phyloP scores from a whole-genome alignment of 2,113 vertebrate species.

The Saccopteryx bilineata region DNA sequence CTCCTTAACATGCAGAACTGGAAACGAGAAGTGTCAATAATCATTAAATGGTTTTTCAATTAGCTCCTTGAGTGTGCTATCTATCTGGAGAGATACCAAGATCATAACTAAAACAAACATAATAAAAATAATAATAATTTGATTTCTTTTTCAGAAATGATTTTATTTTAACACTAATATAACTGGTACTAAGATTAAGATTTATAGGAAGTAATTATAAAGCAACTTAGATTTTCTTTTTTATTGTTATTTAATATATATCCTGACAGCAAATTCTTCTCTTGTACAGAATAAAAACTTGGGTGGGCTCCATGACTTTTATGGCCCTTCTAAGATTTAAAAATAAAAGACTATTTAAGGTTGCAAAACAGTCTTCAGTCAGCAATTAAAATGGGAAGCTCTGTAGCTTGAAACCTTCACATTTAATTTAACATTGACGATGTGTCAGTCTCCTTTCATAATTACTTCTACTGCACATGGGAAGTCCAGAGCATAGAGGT shows the following conservation, averaged over 20 bases:
- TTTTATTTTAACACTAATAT: not conserved
- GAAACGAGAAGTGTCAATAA: not conserved
- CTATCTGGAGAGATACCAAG: not conserved
- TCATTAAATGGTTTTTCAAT: not conserved
- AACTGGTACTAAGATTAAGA: not conserved
- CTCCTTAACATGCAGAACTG: not conserved
- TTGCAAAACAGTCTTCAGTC: not conserved
- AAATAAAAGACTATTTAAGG: not conserved
- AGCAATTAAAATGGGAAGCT: not conserved
- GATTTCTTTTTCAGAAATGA: constrained; percentile 13
- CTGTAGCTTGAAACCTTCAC: not conserved
- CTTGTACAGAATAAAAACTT: not conserved
- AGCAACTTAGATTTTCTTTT: not conserved
- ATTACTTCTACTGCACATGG: not conserved
- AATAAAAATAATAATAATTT: not conserved
- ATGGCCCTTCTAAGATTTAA: not conserved
- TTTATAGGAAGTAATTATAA: not conserved
- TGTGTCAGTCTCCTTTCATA: not conserved
- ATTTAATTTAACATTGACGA: not conserved
- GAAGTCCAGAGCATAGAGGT: not conserved
- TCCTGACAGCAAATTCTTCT: not conserved
- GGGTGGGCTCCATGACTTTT: not conserved
- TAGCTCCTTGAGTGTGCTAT: not conserved
- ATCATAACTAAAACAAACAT: not conserved
- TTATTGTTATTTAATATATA: not conserved